A percentile compares a stretch with the other conserved stretches of the same genome.
Evolutionary conservation across 2,797 vertebrate species (phyloP).

Genomic region (Cynopterus sphinx): DNA sequence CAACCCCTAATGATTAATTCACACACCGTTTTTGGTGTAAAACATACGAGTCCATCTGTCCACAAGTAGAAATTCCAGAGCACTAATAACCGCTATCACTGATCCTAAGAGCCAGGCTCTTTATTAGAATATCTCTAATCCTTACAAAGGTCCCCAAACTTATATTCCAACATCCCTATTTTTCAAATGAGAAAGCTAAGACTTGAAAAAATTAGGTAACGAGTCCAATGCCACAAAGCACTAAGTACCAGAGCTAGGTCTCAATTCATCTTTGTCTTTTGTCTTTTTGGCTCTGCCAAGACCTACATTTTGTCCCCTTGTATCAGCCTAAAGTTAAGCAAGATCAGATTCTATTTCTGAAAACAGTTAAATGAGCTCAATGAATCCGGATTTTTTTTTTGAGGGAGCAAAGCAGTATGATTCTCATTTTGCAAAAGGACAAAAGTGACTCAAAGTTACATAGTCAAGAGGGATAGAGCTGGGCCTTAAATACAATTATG

Average conservation of each 20-base stretch:
- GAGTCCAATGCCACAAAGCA: not conserved
- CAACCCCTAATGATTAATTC: not conserved
- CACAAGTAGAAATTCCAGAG: not conserved
- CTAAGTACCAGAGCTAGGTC: not conserved
- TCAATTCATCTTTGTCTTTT: not conserved
- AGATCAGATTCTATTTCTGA: not conserved
- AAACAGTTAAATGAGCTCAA: not conserved
- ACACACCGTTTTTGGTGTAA: not conserved
- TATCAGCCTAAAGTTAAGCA: not conserved
- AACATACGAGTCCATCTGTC: not conserved
- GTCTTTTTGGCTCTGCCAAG: not conserved
- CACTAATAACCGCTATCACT: not conserved
- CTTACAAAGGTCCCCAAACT: not conserved
- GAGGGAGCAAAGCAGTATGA: not conserved
- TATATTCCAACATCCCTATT: not conserved
- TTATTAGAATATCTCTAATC: not conserved
- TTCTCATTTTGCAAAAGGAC: not conserved
- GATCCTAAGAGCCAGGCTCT: not conserved
- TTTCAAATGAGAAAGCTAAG: not conserved
- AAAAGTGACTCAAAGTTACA: not conserved
- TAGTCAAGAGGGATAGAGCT: not conserved
- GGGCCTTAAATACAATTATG: not conserved
- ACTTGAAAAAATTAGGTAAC: not conserved
- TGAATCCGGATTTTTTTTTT: not conserved
- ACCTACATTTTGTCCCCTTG: not conserved